A percentile compares a stretch with the other conserved stretches of the same genome.
Evolutionary conservation across 2,797 vertebrate species (phyloP).

Genomic region (Coendou prehensilis): DNA sequence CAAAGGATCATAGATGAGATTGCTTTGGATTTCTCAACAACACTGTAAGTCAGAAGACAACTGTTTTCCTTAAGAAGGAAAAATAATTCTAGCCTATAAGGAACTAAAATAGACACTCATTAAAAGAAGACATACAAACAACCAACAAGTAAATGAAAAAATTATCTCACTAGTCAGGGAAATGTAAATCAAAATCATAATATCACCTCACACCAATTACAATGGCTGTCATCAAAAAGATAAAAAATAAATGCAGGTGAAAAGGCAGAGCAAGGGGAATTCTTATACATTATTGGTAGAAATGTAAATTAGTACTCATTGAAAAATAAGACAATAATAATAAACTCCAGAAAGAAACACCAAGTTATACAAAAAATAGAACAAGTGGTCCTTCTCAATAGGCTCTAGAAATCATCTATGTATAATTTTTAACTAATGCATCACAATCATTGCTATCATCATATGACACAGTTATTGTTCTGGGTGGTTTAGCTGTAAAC

Average conservation of each 20-base stretch:
- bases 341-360: not conserved
- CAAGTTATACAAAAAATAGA: constrained; percentile 18
- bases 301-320: not conserved
- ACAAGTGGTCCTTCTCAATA: not conserved
- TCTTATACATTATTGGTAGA: not conserved
- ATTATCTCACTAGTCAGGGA: not conserved
- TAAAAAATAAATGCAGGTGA: not conserved
- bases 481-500: not conserved
- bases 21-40: constrained; percentile 24
- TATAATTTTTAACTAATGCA: constrained; percentile 62
- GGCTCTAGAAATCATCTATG: constrained; percentile 28
- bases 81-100: constrained; percentile 17
- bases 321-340: constrained; percentile 52
- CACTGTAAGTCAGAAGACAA: not conserved
- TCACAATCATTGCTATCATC: constrained; percentile 18
- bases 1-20: constrained; percentile 31
- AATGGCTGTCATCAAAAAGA: not conserved
- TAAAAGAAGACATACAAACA: not conserved
- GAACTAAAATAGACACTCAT: not conserved
- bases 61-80: constrained; percentile 38
- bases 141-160: not conserved
- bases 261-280: not conserved
- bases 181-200: not conserved
- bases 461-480: constrained; percentile 38
- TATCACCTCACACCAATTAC: not conserved